Evolutionary conservation across 92 coral and sea anemone species (phyloP).

Genomic region (Anthopleura xanthogrammica): DNA sequence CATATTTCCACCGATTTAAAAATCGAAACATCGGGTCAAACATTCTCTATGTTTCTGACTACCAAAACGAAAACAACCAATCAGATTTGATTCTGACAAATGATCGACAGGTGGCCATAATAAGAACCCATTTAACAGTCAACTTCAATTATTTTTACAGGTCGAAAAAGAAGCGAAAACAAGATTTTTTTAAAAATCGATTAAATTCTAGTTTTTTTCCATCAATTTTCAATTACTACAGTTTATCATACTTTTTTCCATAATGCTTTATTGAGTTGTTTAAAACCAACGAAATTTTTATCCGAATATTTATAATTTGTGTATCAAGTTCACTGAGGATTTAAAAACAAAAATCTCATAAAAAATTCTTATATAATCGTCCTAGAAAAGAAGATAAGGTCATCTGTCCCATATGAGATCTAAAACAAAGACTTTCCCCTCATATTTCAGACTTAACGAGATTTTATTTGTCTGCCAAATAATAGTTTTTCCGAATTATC

Average conservation of each 20-base stretch:
- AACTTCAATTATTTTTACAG: constrained; percentile 30
- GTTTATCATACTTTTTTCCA: background rate
- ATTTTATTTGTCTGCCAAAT: background rate
- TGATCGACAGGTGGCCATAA: constrained; percentile 34
- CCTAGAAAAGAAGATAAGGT: background rate
- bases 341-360: background rate
- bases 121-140: constrained; percentile 17
- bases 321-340: background rate
- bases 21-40: constrained; percentile 18
- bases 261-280: background rate
- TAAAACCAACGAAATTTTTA: background rate
- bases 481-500: no score
- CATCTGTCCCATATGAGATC: background rate
- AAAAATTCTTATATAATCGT: background rate
- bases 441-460: background rate
- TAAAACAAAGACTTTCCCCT: background rate
- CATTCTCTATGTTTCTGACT: constrained; percentile 23
- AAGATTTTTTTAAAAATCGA: background rate
- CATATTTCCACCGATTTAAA: constrained; percentile 26
- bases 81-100: constrained; percentile 9
- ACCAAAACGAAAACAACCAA: constrained; percentile 19
- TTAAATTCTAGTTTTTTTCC: background rate
- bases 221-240: background rate
- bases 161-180: background rate
- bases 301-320: background rate